A percentile compares a stretch with the other conserved stretches of the same genome.
phyloP scores from a whole-genome alignment of 1,140 invertebrate species.

The Daktulosphaira vitifoliae region DNA sequence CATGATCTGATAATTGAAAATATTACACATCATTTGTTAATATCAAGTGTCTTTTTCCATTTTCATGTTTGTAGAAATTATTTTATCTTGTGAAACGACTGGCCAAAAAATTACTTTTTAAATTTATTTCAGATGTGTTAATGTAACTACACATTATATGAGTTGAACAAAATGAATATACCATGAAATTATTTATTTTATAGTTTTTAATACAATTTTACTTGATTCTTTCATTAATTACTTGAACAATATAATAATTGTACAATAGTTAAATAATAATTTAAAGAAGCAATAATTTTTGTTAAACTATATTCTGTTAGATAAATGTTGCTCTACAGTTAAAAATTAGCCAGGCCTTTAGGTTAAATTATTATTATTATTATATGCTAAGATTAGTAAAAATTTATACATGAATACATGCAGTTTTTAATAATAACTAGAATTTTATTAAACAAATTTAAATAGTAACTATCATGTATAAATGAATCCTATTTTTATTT shows the following conservation, averaged over 20 bases:
- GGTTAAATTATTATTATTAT: conserved; percentile 17
- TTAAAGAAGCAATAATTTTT: too few species aligned
- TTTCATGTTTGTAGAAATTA: neutral
- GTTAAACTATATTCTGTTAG: too few species aligned
- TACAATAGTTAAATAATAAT: too few species aligned
- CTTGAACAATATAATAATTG: too few species aligned
- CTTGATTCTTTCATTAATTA: too few species aligned
- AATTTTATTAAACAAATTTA: conserved; percentile 16
- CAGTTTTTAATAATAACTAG: conserved; percentile 25
- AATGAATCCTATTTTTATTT: conserved; percentile 32
- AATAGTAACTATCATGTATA: conserved; percentile 15
- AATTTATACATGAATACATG: conserved; percentile 23
- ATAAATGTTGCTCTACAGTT: conserved; percentile 12
- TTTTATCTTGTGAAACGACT: neutral
- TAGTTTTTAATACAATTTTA: too few species aligned
- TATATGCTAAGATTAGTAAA: conserved; percentile 13
- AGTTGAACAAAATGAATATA: conserved; percentile 28
- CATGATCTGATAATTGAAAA: neutral
- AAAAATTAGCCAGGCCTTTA: conserved; percentile 14
- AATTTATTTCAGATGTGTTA: conserved; percentile 6
- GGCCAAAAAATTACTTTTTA: conserved; percentile 9
- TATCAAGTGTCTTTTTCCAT: neutral
- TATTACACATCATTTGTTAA: conserved; percentile 5
- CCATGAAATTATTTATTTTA: too few species aligned
- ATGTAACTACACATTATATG: neutral